phyloP scores from a whole-genome alignment of 1,140 invertebrate genomes.

The Rhynchophorus ferrugineus region DNA sequence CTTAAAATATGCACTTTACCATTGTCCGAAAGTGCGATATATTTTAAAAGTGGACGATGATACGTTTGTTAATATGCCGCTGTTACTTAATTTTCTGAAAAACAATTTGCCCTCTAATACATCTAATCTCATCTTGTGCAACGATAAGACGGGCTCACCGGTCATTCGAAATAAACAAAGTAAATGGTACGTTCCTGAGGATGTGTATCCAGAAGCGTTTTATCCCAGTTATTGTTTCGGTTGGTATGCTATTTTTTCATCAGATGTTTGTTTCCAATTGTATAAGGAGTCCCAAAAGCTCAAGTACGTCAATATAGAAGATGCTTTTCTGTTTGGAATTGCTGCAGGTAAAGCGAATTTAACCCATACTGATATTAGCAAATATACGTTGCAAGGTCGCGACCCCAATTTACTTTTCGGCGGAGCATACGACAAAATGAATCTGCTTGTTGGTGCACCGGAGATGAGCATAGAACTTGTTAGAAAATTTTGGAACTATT shows the following conservation, averaged over 20 bases:
- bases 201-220: slow-evolving; percentile 41
- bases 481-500: no score
- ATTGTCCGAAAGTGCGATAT: slow-evolving; percentile 59
- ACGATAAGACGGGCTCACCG: slow-evolving; percentile 39
- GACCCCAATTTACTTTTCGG: no score
- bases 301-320: slow-evolving; percentile 71
- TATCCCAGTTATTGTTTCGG: slow-evolving; percentile 65
- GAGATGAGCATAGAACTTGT: no score
- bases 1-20: slow-evolving; percentile 67
- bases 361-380: no score
- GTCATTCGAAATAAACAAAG: slow-evolving; percentile 58
- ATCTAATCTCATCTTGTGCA: slow-evolving; percentile 50
- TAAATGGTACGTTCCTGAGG: slow-evolving; percentile 79
- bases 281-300: slow-evolving; percentile 18
- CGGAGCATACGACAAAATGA: no score
- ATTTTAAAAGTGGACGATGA: slow-evolving; percentile 73
- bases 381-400: no score
- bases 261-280: slow-evolving; percentile 56
- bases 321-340: slow-evolving; percentile 71
- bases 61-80: slow-evolving; percentile 64
- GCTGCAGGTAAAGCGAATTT: slow-evolving; percentile 53
- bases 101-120: slow-evolving; percentile 42
- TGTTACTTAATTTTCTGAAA: slow-evolving; percentile 53
- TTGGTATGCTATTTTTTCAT: no score
- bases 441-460: no score